These are phyloP conservation scores for Microhierax caerulescens DNA, from an alignment of 2,797 vertebrate species.

Conservation along the genomic window DNA sequence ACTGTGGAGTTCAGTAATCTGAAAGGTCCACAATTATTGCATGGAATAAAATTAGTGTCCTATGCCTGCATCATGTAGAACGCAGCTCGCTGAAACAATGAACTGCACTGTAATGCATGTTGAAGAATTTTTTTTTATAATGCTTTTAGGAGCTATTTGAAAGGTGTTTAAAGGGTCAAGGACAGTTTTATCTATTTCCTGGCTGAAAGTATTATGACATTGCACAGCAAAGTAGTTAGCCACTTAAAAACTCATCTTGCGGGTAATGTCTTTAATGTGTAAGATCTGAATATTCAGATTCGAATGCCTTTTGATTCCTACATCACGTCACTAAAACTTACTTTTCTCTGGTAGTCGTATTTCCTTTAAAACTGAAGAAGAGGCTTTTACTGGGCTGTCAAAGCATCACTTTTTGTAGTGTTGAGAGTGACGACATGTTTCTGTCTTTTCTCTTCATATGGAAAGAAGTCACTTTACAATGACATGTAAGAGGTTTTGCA, in stretches of 20 bases:
- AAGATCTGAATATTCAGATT: not conserved
- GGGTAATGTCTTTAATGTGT: slow-evolving; percentile 1
- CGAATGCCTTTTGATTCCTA: not conserved
- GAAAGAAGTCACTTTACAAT: not conserved
- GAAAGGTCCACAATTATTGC: not conserved
- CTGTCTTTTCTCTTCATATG: not conserved
- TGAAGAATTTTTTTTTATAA: not conserved
- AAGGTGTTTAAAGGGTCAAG: not conserved
- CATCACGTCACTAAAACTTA: not conserved
- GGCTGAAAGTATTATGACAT: not conserved
- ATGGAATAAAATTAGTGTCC: not conserved
- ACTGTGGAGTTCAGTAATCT: not conserved
- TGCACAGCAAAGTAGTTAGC: not conserved
- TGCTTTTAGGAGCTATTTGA: not conserved
- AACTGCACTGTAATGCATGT: not conserved
- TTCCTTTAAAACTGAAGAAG: not conserved
- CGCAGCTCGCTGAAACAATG: not conserved
- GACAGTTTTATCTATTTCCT: not conserved
- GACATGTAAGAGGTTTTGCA: not conserved
- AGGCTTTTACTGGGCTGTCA: not conserved
- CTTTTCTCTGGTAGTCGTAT: not conserved
- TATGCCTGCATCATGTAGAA: not conserved
- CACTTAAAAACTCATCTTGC: not conserved
- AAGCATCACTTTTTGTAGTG: not conserved
- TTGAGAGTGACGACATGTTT: not conserved